phyloP scores from a whole-genome alignment of 1,140 invertebrate genomes.

The Anastatus disparis region DNA sequence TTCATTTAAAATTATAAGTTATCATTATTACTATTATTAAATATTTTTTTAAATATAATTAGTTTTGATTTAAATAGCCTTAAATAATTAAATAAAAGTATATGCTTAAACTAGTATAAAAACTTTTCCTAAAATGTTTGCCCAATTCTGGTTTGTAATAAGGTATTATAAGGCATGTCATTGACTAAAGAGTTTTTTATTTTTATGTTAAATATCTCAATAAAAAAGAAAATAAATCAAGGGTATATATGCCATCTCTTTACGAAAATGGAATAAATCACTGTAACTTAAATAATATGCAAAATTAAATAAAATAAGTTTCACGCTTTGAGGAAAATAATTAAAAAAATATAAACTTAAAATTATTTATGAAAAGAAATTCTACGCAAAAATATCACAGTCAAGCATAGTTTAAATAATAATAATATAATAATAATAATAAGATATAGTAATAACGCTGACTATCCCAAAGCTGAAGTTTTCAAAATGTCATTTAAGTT shows the following conservation, averaged over 20 bases:
- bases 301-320: constrained; percentile 6
- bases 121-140: background rate
- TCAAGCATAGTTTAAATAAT: constrained; percentile 39
- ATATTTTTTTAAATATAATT: no score
- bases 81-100: no score
- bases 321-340: background rate
- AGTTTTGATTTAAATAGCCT: no score
- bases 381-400: constrained; percentile 45
- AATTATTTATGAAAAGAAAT: constrained; percentile 15
- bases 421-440: no score
- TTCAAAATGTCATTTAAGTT: background rate
- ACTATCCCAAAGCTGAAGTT: constrained; percentile 14
- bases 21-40: no score
- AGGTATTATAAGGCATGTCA: no score
- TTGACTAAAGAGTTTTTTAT: no score
- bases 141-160: constrained; percentile 2
- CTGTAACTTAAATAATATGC: background rate
- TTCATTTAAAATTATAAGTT: no score
- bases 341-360: constrained; percentile 20
- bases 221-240: constrained; percentile 13
- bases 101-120: no score
- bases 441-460: constrained; percentile 20
- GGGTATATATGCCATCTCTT: background rate
- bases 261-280: constrained; percentile 13
- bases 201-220: no score